Base-by-base conservation (phyloP, 2,888 invertebrate species). In the Fragum sueziense region DNA sequence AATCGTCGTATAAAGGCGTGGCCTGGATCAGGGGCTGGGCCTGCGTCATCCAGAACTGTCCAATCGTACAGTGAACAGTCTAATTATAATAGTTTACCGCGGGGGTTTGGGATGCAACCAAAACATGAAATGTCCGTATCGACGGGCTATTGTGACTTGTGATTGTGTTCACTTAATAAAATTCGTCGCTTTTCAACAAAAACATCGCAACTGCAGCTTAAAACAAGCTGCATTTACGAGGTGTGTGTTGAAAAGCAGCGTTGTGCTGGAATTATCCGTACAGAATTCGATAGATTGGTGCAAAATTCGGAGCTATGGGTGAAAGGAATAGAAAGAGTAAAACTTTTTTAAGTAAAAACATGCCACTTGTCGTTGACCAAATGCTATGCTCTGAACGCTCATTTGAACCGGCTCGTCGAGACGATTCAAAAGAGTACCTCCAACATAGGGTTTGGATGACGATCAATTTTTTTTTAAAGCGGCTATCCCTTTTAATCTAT, bases 1-100 rank as follows among this genome's bases (percentile, higher is more conserved):
- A 89, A 90, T 77, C 85, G 86, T 57, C 87, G 84, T 68, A 83
- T 88, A 33, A 86, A 80, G 74, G 88, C 88, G 27, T 90, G 89
- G 89, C 78, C 73, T 33, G 80, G 78, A 59, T 62, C 74, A 0
- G 73, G 79, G 20, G 17, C 72, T 33, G 31, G 25, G 14, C 61
- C 75, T 14, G 51, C 68, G 0, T 27, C 69, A 20, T 47, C 4
- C 20, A 47, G 31, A 29, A 47, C 74, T 54, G 33, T 68, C 34
- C 68, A 57, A 29, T 67, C 72, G 20, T 70, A 72, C 41, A 78
- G 69, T 72, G 78, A 71, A 69, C 82, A 82, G 52, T 57, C 78
- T 25, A 78, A 78, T 52, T 82, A 82, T 70, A 78, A 82, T 59
- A 82, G 78, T 74, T 59, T 82, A 34, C 82, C 82, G 34, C 68